phyloP scores from a whole-genome alignment of 2,113 vertebrate genomes.

The Lathamus discolor region DNA sequence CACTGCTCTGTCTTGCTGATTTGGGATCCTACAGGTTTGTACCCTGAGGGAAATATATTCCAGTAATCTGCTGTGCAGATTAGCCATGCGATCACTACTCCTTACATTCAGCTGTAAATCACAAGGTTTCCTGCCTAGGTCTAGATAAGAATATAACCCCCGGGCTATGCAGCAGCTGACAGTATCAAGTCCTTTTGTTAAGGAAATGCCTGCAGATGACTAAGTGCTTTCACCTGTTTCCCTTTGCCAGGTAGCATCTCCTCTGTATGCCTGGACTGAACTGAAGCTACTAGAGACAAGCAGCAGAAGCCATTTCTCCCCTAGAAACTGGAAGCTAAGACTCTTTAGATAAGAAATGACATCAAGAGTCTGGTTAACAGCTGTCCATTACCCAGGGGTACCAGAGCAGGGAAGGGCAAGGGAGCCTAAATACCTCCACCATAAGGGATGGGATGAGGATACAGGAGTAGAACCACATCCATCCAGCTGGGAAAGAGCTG shows the following conservation, averaged over 20 bases:
- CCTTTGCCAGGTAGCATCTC: not conserved
- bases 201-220: constrained; percentile 4
- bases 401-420: not conserved
- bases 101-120: constrained; percentile 40
- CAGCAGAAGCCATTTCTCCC: not conserved
- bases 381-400: too few species aligned
- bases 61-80: not conserved
- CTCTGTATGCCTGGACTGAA: not conserved
- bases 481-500: accelerated
- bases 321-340: not conserved
- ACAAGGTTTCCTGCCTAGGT: not conserved
- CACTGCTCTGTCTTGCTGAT: not conserved
- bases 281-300: not conserved
- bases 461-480: not conserved
- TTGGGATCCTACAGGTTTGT: not conserved
- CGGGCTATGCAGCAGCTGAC: not conserved
- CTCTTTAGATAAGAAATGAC: not conserved
- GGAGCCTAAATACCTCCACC: not conserved
- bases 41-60: not conserved
- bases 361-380: too few species aligned
- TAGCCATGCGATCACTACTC: not conserved
- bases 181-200: constrained; percentile 21
- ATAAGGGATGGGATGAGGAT: not conserved
- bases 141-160: constrained; percentile 26
- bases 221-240: constrained; percentile 22